A percentile compares a stretch with the other conserved stretches of the same genome.
phyloP scores from a whole-genome alignment of 2,888 invertebrate genomes.

The Protodeltote pygarga region DNA sequence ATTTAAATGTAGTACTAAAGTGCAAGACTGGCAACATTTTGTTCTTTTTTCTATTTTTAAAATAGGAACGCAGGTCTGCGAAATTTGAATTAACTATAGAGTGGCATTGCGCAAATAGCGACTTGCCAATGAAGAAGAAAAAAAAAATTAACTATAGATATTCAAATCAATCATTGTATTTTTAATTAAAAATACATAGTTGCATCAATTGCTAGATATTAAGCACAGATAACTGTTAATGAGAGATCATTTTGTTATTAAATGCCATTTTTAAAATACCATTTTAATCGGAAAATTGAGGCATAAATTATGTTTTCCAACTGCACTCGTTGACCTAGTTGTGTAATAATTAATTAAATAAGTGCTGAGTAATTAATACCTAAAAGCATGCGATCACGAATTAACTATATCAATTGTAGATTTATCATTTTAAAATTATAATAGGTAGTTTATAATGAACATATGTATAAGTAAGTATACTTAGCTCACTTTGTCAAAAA shows the following conservation, averaged over 20 bases:
- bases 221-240: slow-evolving; percentile 1
- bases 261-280: neutral
- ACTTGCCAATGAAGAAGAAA: too few relatives aligned
- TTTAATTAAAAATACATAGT: slow-evolving; percentile 9
- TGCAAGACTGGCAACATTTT: slow-evolving; percentile 1
- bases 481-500: too few relatives aligned
- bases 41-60: neutral
- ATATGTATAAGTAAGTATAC: too few relatives aligned
- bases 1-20: neutral
- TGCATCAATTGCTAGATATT: slow-evolving; percentile 9
- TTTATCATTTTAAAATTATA: too few relatives aligned
- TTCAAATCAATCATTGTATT: too few relatives aligned
- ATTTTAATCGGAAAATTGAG: slow-evolving; percentile 11
- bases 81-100: too few relatives aligned
- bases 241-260: neutral
- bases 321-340: slow-evolving; percentile 6
- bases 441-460: too few relatives aligned
- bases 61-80: neutral
- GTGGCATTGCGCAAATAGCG: neutral
- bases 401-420: too few relatives aligned
- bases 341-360: slow-evolving; percentile 5
- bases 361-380: slow-evolving; percentile 1
- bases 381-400: slow-evolving; percentile 31
- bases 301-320: slow-evolving; percentile 18
- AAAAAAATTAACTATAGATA: too few relatives aligned